A percentile compares a stretch with the other conserved stretches of the same genome.
phyloP scores from a whole-genome alignment of 35 echinoderm and acorn worm genomes.

The Heliocidaris tuberculata region DNA sequence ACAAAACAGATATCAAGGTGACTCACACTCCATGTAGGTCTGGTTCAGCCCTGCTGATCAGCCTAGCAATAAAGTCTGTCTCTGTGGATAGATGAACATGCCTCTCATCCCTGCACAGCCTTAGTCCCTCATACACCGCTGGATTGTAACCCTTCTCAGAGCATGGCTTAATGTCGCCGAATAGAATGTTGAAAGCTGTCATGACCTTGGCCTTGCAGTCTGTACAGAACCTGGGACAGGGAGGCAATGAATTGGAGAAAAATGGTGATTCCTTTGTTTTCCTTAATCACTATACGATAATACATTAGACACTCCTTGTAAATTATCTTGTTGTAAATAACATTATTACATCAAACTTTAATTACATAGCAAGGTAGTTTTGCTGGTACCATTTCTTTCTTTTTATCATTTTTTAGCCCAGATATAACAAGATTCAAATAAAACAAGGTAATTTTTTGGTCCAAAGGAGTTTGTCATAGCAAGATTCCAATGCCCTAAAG shows the following conservation, averaged over 20 bases:
- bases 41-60: conserved; percentile 92
- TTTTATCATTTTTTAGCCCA: too few species aligned
- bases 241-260: neutral
- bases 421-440: too few species aligned
- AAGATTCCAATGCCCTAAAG: too few species aligned
- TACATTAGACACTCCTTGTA: too few species aligned
- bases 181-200: conserved; percentile 84
- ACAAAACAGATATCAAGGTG: neutral
- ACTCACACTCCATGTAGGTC: conserved; percentile 92
- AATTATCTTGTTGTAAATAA: too few species aligned
- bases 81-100: conserved; percentile 89
- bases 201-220: conserved; percentile 98
- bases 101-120: conserved; percentile 74
- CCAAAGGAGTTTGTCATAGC: too few species aligned
- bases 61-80: conserved; percentile 84
- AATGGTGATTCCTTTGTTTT: neutral
- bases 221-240: conserved; percentile 76
- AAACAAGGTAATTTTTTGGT: too few species aligned
- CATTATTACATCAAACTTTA: too few species aligned
- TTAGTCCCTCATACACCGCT: conserved; percentile 77
- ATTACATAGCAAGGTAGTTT: too few species aligned
- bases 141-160: conserved; percentile 84
- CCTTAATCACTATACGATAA: too few species aligned
- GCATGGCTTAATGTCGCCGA: conserved; percentile 70
- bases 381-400: too few species aligned